Percentiles rank a stretch among this genome's conserved stretches.
phyloP scores from a whole-genome alignment of 2,797 vertebrate species.

The Ctenopoma kingsleyae region DNA sequence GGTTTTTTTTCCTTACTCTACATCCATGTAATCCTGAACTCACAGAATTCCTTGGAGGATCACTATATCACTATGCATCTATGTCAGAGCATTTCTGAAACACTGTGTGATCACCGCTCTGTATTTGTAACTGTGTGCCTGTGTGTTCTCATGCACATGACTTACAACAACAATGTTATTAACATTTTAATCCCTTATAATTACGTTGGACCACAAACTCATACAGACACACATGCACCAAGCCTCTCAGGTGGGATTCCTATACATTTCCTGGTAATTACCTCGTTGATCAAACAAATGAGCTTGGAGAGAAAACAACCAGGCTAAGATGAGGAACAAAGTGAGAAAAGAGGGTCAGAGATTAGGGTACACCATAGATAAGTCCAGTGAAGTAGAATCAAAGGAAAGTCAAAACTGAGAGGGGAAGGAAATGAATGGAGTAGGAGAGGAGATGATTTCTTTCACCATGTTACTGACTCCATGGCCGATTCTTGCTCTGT shows the following conservation, averaged over 20 bases:
- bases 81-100: constrained; percentile 11
- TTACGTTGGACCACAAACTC: constrained; percentile 64
- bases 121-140: constrained; percentile 11
- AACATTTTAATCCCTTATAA: constrained; percentile 77
- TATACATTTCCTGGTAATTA: constrained; percentile 68
- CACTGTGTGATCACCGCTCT: background rate
- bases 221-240: constrained; percentile 10
- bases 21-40: too few relatives aligned
- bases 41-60: too few relatives aligned
- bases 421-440: constrained; percentile 23
- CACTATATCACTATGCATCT: too few relatives aligned
- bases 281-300: constrained; percentile 66
- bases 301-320: constrained; percentile 35
- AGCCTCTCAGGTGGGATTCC: constrained; percentile 70
- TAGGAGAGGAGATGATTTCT: constrained; percentile 18
- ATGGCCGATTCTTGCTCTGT: background rate
- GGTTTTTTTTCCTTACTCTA: too few relatives aligned
- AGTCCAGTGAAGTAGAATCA: constrained; percentile 8
- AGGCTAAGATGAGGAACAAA: constrained; percentile 28
- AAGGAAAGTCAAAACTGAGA: background rate
- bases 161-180: constrained; percentile 66
- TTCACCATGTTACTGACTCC: constrained; percentile 13
- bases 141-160: constrained; percentile 24
- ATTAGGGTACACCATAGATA: background rate
- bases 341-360: background rate